Evolutionary conservation across 2,888 invertebrate genomes (phyloP), one percentile per base, ranked within the genome.

Genomic region (Parochlus steinenii): DNA sequence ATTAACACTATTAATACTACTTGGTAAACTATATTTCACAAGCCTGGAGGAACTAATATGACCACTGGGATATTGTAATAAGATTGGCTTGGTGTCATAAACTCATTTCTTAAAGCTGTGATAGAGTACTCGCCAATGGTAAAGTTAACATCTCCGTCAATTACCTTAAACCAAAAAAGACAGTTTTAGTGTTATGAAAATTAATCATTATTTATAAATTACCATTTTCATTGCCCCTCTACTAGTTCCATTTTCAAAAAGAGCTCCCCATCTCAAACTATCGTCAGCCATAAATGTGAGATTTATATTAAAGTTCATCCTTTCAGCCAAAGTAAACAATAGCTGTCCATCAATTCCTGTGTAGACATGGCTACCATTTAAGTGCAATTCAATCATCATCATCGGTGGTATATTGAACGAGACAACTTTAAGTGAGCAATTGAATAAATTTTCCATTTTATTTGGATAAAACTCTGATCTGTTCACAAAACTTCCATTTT

Each of bases 351-450:
- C 28, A 11, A 22, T 11, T n/a, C 34, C 28, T 12, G 22, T 3
- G 16, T 16, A 28, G 12, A 15, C 10, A 14, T 20, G 12, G 3
- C 12, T 4, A 6, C 14, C 17, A 2, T 33, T 27, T 5, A 19
- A 11, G 10, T 15, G 10, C 10, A 28, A 28, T 6, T 22, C 6
- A 10, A 34, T 34, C 28, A 34, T 34, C 34, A 34, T 34, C 34
- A 34, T 34, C 15, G 34, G 34, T 22, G 34, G 34, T 14, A 17
- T 10, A 12, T 34, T 34, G n/a, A 34, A 34, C 11, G 34, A 28
- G 5, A 34, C 28, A 18, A 34, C 17, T 22, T 34, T 34, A 6
- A 28, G n/a, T 22, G 28, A 22, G 23, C 34, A 34, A n/a, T 15
- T 14, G 22, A 8, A 16, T n/a, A 34, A 20, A 27, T 28, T 27